These are phyloP conservation scores for Ophiothrix spiculata DNA, from an alignment of 35 echinoderm and acorn worm genomes.

Conservation along the genomic window DNA sequence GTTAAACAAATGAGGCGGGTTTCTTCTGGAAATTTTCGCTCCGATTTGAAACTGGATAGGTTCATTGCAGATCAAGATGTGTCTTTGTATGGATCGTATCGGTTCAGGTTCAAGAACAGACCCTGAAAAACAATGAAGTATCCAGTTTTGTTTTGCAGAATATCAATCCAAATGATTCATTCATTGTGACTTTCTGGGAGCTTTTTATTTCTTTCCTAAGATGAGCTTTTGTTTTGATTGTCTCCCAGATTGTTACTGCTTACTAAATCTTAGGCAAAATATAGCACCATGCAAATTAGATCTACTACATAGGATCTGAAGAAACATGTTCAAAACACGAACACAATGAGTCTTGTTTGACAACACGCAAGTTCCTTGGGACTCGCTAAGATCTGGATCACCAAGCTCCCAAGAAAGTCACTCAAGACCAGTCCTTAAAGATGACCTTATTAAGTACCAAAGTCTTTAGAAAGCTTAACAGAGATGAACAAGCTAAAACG, in stretches of 20 bases:
- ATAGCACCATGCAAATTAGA: not conserved
- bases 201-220: not conserved
- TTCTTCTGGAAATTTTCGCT: not conserved
- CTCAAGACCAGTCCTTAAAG: not conserved
- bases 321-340: not conserved
- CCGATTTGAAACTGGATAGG: no score
- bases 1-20: constrained; percentile 5
- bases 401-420: constrained; percentile 14
- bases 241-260: no score
- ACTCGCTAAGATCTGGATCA: constrained; percentile 6
- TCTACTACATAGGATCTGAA: not conserved
- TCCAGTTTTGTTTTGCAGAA: not conserved
- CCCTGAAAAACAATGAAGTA: not conserved
- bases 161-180: not conserved
- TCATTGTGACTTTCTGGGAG: constrained; percentile 13
- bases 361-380: not conserved
- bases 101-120: not conserved
- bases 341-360: constrained; percentile 6
- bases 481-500: not conserved
- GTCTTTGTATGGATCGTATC: no score
- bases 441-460: not conserved
- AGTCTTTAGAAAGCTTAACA: not conserved
- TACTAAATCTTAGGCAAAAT: no score
- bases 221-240: not conserved
- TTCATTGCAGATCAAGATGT: no score